phyloP scores from a whole-genome alignment of 1,140 invertebrate species.

The Brachionus rotundiformis region DNA sequence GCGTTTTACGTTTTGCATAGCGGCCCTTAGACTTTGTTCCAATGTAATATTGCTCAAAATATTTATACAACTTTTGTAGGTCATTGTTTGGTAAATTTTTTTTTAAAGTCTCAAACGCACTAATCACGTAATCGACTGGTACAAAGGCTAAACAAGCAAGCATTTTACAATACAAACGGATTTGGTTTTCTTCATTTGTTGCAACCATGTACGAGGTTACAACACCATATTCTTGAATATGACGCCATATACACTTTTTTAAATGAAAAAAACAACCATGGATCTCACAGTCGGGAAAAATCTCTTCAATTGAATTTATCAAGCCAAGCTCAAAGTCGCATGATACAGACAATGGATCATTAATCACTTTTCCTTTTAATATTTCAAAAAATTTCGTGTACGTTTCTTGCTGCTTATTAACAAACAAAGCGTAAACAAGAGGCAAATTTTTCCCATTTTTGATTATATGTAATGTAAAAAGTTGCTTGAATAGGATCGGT shows the following conservation, averaged over 20 bases:
- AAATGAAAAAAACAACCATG: neutral
- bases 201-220: neutral
- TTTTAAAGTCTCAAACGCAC: constrained; percentile 1
- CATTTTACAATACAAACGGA: neutral
- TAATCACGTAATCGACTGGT: neutral
- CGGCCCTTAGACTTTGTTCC: neutral
- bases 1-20: neutral
- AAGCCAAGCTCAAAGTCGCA: constrained; percentile 2
- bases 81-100: neutral
- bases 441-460: constrained; percentile 21
- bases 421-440: neutral
- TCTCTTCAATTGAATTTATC: neutral
- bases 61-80: constrained; percentile 4
- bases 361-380: neutral
- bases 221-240: neutral
- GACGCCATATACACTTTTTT: neutral
- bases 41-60: constrained; percentile 5
- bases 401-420: neutral
- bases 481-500: constrained; percentile 24
- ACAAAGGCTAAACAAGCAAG: neutral
- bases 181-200: neutral
- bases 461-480: constrained; percentile 25
- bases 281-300: neutral
- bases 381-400: constrained; percentile 1
- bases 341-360: neutral